Base-by-base conservation (phyloP, 2,888 invertebrate genomes). In the Harpalus rufipes region DNA sequence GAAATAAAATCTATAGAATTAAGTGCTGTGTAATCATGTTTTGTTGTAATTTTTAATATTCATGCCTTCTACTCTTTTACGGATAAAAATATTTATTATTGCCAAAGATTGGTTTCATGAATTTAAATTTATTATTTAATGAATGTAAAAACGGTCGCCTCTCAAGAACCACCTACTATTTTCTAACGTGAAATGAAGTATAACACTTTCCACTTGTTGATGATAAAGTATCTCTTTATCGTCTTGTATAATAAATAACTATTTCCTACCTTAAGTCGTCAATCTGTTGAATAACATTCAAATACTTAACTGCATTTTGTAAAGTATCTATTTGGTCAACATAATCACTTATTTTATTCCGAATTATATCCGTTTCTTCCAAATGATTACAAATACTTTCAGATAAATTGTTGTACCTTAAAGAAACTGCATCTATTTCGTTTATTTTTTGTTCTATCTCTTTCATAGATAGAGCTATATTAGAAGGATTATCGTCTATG, bases 251-350 rank as follows among this genome's bases (percentile, higher is more conserved):
- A 44, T 59, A 25, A n/a, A n/a, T n/a, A n/a, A n/a, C n/a, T 81
- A 39, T 44, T 16, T 85, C 86, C 88, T 90, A 95, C 95, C 95
- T 95, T 81, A 96, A 91, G 86, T 94, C 94, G 89, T 96, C 95
- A 87, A 96, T 93, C 88, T 93, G 93, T 88, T 95, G 93, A 87
- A 96, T 92, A 63, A 95, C 93, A 88, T 93, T 94, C 84, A 96
- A 90, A 90, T 97, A 97, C 61, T 93, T 93, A 44, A 93, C 89
- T 8, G 93, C 90, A 87, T 92, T 92, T 87, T 95, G 93, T 59
- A 94, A 89, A 44, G 91, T 91, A 72, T 92, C 91, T 68, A 94
- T 91, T 87, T 93, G 92, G 59, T 92, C 90, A 14, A 95, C 91
- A 83, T 93, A 93, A 86, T 93, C 92, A 87, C 93, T 92, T 1